Evolutionary conservation across 2,113 vertebrate species (phyloP), one percentile per base, ranked within the genome.

Genomic region (Crotalus horridus): DNA sequence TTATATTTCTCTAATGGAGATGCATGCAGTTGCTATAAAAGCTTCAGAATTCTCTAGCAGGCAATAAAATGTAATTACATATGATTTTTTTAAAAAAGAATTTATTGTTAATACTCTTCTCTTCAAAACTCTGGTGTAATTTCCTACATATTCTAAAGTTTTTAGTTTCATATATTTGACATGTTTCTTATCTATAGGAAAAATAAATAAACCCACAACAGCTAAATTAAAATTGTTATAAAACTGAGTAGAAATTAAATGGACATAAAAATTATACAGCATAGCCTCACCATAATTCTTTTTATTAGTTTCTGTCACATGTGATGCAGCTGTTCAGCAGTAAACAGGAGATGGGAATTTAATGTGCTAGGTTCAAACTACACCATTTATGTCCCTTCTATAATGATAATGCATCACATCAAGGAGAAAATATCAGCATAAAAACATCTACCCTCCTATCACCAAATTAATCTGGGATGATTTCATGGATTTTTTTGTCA

Each of bases 1-100:
- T 90, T 9, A 29, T 1, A 33, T 64, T 94, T 93, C 92, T 93
- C 95, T 94, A 95, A 94, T 94, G 95, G 93, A n/a, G 43, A 94
- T 89, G 87, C 48, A 55, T 89, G n/a, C 9, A 94, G 94, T 91
- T 92, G 15, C 88, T 91, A 96, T 94, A 85, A 95, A 93, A 81
- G 94, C 91, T 94, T 97, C 92, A 96, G 95, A 93, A 90, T 88
- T 96, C 91, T 96, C 95, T 61, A 91, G 92, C 94, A 96, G 86
- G 93, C 85, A 93, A 81, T 94, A 95, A 94, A 96, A 15, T 90
- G 87, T 93, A 96, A 94, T 95, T 95, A 96, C 95, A 95, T 93
- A 92, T 96, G 92, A 94, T 91, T 74, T 54, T 92, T 74, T 95
- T 96, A 3, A 94, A 93, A 51, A 51, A 51, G 26, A 53, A 85